Conservation (phyloP, 1,140 invertebrate genomes). For the Venturia canescens region DNA sequence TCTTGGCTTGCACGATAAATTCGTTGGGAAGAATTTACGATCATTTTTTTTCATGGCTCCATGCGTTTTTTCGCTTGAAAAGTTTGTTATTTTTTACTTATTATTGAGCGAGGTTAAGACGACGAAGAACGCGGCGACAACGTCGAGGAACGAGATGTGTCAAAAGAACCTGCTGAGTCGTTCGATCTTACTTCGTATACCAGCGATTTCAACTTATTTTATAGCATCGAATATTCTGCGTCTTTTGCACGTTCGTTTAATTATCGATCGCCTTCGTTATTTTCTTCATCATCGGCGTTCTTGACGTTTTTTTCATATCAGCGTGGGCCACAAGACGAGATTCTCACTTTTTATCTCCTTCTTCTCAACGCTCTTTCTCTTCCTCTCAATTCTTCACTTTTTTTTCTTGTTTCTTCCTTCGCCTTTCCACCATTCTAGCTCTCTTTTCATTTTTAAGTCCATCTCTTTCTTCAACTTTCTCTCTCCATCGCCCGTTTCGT, state of each 20-base stretch:
- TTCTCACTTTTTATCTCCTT: background rate
- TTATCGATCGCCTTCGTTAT: constrained; percentile 57
- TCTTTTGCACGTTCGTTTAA: constrained; percentile 53
- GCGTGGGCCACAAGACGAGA: constrained; percentile 54
- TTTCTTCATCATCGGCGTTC: constrained; percentile 39
- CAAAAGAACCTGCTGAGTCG: constrained; percentile 32
- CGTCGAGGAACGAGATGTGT: constrained; percentile 26
- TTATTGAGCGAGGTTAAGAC: constrained; percentile 20
- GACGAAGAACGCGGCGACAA: constrained; percentile 24
- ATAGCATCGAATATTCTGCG: constrained; percentile 24
- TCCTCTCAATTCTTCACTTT: background rate
- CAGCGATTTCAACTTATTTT: constrained; percentile 38
- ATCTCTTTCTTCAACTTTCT: background rate
- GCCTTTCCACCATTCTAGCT: background rate
- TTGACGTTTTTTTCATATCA: constrained; percentile 19
- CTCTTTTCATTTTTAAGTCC: background rate
- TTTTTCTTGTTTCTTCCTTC: background rate
- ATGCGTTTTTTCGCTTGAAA: background rate
- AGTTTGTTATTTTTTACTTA: constrained; percentile 6
- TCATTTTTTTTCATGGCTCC: background rate
- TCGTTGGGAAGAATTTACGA: background rate
- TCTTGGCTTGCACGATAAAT: background rate
- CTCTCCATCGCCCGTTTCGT: background rate
- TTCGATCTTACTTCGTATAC: constrained; percentile 27
- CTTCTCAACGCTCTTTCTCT: background rate